Conservation (phyloP, 2,888 invertebrate genomes). For the Ectropis crepuscularia region DNA sequence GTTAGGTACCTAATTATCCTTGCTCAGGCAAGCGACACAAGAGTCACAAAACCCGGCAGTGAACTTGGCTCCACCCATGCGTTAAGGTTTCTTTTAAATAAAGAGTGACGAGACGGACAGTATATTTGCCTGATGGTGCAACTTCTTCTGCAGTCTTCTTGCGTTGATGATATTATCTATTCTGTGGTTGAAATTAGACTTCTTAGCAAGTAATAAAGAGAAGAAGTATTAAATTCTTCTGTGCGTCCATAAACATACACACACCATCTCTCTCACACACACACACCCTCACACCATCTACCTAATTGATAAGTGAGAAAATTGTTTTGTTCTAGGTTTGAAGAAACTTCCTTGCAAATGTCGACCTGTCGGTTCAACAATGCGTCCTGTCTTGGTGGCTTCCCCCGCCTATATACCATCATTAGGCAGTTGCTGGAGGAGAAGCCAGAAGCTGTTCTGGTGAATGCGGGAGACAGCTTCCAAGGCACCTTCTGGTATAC, state of each 20-base stretch:
- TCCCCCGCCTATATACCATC: constrained; percentile 86
- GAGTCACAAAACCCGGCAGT: too few relatives aligned
- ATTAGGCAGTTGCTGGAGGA: constrained; percentile 74
- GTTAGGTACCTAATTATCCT: too few relatives aligned
- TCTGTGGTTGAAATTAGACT: too few relatives aligned
- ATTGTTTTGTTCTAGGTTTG: constrained; percentile 76
- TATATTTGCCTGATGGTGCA: too few relatives aligned
- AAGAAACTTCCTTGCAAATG: constrained; percentile 84
- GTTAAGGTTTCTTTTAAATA: neutral
- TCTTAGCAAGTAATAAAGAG: too few relatives aligned
- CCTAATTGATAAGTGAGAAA: neutral
- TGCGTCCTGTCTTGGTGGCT: constrained; percentile 87
- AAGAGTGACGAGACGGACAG: too few relatives aligned
- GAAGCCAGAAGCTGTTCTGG: constrained; percentile 86
- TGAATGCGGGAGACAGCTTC: constrained; percentile 94
- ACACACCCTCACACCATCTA: neutral
- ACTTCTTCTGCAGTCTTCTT: too few relatives aligned
- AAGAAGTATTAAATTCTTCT: too few relatives aligned
- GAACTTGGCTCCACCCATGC: too few relatives aligned
- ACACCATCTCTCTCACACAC: neutral
- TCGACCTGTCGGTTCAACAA: constrained; percentile 82
- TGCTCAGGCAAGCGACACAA: too few relatives aligned
- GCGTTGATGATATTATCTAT: too few relatives aligned
- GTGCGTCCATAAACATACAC: neutral
- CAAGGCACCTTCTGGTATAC: constrained; percentile 94